Base-by-base conservation (phyloP, 53 echinoderm and acorn worm species). In the Paelopatides confundens region DNA sequence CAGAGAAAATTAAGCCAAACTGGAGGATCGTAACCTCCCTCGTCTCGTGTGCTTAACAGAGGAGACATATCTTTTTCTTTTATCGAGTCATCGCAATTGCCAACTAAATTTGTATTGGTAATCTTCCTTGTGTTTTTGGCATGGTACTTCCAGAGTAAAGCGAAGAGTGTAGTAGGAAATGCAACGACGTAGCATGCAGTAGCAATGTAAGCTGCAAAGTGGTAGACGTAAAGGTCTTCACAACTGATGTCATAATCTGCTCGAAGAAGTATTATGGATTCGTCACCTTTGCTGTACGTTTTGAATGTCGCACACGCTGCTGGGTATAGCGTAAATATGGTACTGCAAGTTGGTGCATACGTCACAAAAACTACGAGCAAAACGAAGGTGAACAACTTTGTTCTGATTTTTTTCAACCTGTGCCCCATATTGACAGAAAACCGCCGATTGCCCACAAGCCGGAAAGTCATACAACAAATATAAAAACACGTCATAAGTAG, bases 251-350 rank as follows among this genome's bases (percentile, higher is more conserved):
- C 77, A 4, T 27, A 23, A 23, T 77, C 77, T 9, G 77, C 36
- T 24, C 77, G 77, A n/a, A 77, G 77, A 4, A 77, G 77, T 1
- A 49, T 15, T 7, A 77, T 77, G 24, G 47, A 43, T n/a, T 46
- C 27, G 14, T 43, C 48, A 17, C 48, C 46, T 4, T n/a, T 2
- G 4, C 30, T 23, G 26, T 48, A 23, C 3, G 21, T 18, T 5
- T 27, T 13, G 48, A 77, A 77, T 1, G 7, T 29, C 9, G 35
- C 2, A 14, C 77, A 77, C 40, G 77, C 77, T 4, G 28, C n/a
- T 9, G 77, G 77, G 48, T 50, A 79, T 13, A 79, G 4, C 8
- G 51, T 28, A 18, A 79, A 79, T 30, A 79, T 79, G 32, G 52
- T 23, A 52, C 29, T 48, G 31, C 79, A 79, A 27, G 58, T 79